Conservation (phyloP, 1,140 invertebrate genomes). For the Globodera ellingtonae region DNA sequence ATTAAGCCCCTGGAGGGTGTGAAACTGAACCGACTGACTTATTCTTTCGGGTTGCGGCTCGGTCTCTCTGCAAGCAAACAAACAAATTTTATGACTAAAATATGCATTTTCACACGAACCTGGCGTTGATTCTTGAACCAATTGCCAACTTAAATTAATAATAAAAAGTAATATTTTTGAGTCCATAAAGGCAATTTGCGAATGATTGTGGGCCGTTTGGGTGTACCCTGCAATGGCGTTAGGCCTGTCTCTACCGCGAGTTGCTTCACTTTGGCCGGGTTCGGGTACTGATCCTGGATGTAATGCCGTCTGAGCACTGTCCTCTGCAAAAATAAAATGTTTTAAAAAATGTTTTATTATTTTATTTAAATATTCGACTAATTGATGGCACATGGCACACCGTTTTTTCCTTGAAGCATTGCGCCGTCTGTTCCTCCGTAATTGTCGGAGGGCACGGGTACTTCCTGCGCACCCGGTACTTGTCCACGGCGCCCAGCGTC, state of each 20-base stretch:
- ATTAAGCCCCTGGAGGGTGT: not conserved
- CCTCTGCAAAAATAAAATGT: slow-evolving; percentile 66
- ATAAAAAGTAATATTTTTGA: not conserved
- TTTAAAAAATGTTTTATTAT: not conserved
- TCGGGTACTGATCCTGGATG: slow-evolving; percentile 97
- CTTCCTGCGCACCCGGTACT: slow-evolving; percentile 98
- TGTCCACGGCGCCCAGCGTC: slow-evolving; percentile 95
- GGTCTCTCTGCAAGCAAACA: slow-evolving; percentile 72
- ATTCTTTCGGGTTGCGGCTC: slow-evolving; percentile 97
- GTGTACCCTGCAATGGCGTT: slow-evolving; percentile 95
- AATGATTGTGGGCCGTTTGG: slow-evolving; percentile 34
- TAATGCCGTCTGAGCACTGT: slow-evolving; percentile 95
- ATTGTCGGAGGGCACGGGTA: slow-evolving; percentile 95
- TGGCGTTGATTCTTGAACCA: slow-evolving; percentile 99
- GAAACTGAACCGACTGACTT: slow-evolving; percentile 66
- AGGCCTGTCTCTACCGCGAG: slow-evolving; percentile 93
- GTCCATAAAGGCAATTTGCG: not conserved
- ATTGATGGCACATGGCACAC: not conserved
- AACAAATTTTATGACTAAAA: not conserved
- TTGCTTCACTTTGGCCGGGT: slow-evolving; percentile 96
- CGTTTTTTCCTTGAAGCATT: slow-evolving; percentile 96
- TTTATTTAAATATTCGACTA: not conserved
- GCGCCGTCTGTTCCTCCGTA: slow-evolving; percentile 99
- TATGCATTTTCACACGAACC: slow-evolving; percentile 49
- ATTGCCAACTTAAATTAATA: slow-evolving; percentile 77